Evolutionary conservation across 64 coral and sea anemone species (phyloP).

Genomic region (Acropora yongei): DNA sequence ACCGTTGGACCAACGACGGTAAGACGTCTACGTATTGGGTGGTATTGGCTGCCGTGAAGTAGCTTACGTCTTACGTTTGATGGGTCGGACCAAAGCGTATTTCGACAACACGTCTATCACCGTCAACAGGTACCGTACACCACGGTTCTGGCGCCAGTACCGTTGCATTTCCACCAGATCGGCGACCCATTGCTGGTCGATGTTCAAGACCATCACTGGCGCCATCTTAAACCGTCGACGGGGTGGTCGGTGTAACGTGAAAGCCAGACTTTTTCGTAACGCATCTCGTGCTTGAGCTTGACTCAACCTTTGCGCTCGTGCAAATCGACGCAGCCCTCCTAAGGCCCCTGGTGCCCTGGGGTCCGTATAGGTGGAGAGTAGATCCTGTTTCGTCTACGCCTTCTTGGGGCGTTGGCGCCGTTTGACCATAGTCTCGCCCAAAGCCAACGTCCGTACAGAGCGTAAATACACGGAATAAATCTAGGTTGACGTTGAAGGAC

Average conservation of each 20-base stretch:
- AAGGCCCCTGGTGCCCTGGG: no score
- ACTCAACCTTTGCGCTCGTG: neutral
- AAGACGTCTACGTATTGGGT: neutral
- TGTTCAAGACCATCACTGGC: slow-evolving; percentile 3
- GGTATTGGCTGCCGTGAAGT: neutral
- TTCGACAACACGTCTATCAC: slow-evolving; percentile 52
- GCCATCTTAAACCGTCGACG: slow-evolving; percentile 13
- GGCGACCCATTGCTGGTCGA: slow-evolving; percentile 61
- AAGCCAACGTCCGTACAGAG: no score
- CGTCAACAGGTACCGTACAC: slow-evolving; percentile 39
- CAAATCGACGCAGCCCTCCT: slow-evolving; percentile 10
- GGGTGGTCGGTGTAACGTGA: slow-evolving; percentile 53
- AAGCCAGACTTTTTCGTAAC: slow-evolving; percentile 16
- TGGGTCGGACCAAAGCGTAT: slow-evolving; percentile 1
- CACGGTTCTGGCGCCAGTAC: slow-evolving; percentile 7
- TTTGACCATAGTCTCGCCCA: no score
- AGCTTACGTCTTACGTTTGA: slow-evolving; percentile 35
- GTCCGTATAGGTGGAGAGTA: no score
- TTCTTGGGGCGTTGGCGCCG: no score
- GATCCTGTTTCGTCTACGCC: no score
- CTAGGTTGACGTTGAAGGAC: no score
- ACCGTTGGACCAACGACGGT: no score
- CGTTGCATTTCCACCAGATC: slow-evolving; percentile 25
- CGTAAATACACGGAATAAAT: no score
- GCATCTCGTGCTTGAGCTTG: neutral